Evolutionary conservation across 2,113 vertebrate genomes (phyloP), one percentile per base, ranked within the genome.

Genomic region (Neopipo cinnamomea): DNA sequence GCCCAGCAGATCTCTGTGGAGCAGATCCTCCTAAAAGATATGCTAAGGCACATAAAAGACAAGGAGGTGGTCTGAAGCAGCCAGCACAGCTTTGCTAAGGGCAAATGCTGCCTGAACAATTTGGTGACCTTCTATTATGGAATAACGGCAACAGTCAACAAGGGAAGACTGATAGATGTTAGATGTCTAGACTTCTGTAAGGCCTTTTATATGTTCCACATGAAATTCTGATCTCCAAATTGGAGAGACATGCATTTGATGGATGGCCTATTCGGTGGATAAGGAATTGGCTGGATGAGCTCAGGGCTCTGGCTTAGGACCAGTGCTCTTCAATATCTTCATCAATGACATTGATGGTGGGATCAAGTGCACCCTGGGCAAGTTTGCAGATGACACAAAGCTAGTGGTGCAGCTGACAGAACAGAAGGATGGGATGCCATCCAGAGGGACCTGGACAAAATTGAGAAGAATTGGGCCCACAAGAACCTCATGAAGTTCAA

Each of bases 191-290:
- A 46, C 5, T 46, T 71, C 52, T 13, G 10, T 47, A 47, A 62
- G 4, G 4, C 6, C 39, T 78, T 53, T 47, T 33, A 0, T 28
- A 33, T 5, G 5, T 6, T 61, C 27, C 18, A 52, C 27, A 8
- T 18, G 10, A 68, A 21, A 78, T 19, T 9, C 18, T 71, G 20
- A 39, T 46, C 65, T 70, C 47, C 65, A 62, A 53, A 41, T 6
- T 62, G 25, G 17, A 62, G 17, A 41, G 37, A 39, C 14, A n/a
- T 2, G 9, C 12, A 19, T 14, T 2, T 28, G 14, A 62, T 7
- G 61, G 55, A 46, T 13, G n/a, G 39, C 37, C 19, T 37, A 7
- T 77, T 78, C 63, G 37, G 9, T 37, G 27, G 53, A 44, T 15
- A 59, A 59, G 37, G 37, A 67, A 31, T 3, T 56, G 33, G 37